These are phyloP conservation scores for Monochamus saltuarius DNA, from an alignment of 1,140 invertebrate species.

Conservation along the genomic window DNA sequence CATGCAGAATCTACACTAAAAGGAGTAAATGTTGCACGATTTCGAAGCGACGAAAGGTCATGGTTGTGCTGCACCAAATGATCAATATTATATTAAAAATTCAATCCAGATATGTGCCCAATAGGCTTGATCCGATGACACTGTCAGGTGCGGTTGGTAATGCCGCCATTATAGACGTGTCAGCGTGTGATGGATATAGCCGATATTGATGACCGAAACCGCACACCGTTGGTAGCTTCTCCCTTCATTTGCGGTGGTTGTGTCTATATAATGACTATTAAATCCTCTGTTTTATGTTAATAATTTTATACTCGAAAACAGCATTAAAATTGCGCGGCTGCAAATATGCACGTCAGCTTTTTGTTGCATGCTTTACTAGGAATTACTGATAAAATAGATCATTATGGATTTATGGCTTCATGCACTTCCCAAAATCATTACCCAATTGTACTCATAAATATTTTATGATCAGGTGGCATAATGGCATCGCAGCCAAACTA, in stretches of 20 bases:
- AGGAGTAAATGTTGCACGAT: too few relatives aligned
- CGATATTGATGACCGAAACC: constrained; percentile 34
- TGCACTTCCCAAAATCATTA: constrained; percentile 1
- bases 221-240: constrained; percentile 23
- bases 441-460: constrained; percentile 1
- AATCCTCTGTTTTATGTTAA: constrained; percentile 14
- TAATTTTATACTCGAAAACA: constrained; percentile 9
- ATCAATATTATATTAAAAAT: constrained; percentile 43
- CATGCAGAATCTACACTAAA: too few relatives aligned
- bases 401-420: constrained; percentile 10
- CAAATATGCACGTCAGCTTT: background rate
- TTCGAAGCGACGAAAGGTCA: too few relatives aligned
- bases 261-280: constrained; percentile 9
- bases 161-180: constrained; percentile 38
- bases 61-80: background rate
- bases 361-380: background rate
- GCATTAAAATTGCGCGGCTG: background rate
- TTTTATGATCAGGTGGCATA: constrained; percentile 1
- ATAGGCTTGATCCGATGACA: constrained; percentile 31
- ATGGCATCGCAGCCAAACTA: too few relatives aligned
- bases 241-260: background rate
- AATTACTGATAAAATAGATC: constrained; percentile 6
- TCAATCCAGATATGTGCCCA: constrained; percentile 39
- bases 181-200: constrained; percentile 36
- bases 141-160: constrained; percentile 43